Evolutionary conservation across 1,140 invertebrate species (phyloP).

Genomic region (Chionoecetes opilio): DNA sequence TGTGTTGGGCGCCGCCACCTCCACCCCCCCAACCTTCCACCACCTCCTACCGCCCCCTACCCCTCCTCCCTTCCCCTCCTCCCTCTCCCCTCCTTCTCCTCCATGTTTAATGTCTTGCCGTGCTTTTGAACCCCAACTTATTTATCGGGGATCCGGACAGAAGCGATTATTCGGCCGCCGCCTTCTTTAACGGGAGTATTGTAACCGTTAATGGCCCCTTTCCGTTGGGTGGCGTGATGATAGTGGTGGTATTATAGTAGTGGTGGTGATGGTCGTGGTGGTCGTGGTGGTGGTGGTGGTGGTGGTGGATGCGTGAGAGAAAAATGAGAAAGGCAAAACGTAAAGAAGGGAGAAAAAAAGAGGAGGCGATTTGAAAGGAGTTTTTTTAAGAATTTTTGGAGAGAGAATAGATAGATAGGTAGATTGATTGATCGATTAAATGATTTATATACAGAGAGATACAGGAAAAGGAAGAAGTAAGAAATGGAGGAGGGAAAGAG

Average conservation of each 20-base stretch:
- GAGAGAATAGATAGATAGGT: neutral
- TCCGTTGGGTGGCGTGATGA: neutral
- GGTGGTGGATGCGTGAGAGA: conserved; percentile 5
- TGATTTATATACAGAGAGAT: too few relatives aligned
- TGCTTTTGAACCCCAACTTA: neutral
- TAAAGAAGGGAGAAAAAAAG: neutral
- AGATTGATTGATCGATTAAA: neutral
- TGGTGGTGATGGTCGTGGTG: conserved; percentile 22
- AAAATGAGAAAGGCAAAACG: neutral
- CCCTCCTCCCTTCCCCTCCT: neutral
- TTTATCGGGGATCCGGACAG: neutral
- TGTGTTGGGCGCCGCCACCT: neutral
- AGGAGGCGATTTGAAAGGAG: too few relatives aligned
- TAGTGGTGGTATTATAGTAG: neutral
- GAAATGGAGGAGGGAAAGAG: neutral
- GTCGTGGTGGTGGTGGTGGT: conserved; percentile 45
- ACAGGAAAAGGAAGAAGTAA: neutral
- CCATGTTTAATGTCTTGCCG: neutral
- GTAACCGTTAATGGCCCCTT: neutral
- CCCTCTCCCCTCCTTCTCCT: neutral
- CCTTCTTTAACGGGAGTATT: neutral
- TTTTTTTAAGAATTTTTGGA: too few relatives aligned
- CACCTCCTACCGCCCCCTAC: neutral
- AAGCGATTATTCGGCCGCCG: neutral
- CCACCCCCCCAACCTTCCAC: neutral